Evolutionary conservation across 2,888 invertebrate species (phyloP).

Genomic region (Eupithecia abbreviata): DNA sequence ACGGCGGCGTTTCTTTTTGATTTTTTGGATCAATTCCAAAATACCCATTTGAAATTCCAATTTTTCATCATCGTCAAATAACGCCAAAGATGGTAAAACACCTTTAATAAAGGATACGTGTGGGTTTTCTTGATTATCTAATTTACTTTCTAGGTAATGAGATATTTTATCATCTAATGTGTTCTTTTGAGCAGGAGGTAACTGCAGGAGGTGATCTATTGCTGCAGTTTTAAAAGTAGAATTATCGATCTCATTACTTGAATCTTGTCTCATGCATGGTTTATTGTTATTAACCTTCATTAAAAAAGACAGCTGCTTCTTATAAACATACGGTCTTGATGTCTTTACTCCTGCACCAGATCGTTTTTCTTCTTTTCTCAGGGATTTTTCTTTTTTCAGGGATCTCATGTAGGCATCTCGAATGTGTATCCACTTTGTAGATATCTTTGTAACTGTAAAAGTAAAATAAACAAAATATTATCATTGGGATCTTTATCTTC

Average conservation of each 20-base stretch:
- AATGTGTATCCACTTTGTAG: not conserved
- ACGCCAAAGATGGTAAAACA: slow-evolving; percentile 2
- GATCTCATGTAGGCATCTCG: not conserved
- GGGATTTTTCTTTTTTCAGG: not conserved
- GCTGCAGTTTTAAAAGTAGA: not conserved
- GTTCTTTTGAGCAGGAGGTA: not conserved
- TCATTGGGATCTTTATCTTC: no score
- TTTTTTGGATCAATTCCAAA: not conserved
- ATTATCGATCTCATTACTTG: not conserved
- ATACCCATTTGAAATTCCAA: not conserved
- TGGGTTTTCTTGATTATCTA: not conserved
- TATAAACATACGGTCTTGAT: not conserved
- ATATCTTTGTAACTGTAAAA: not conserved
- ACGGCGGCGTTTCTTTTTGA: not conserved
- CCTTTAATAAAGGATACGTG: not conserved
- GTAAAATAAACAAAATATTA: not conserved
- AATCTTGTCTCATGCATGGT: not conserved
- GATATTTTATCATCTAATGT: not conserved
- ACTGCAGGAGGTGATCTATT: not conserved
- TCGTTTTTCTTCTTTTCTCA: not conserved
- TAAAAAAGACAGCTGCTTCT: not conserved
- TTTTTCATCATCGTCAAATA: slow-evolving; percentile 11
- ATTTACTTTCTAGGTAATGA: not conserved
- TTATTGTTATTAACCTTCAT: not conserved
- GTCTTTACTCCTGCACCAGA: not conserved